phyloP scores from a whole-genome alignment of 2,797 vertebrate genomes.

The Miichthys miiuy region DNA sequence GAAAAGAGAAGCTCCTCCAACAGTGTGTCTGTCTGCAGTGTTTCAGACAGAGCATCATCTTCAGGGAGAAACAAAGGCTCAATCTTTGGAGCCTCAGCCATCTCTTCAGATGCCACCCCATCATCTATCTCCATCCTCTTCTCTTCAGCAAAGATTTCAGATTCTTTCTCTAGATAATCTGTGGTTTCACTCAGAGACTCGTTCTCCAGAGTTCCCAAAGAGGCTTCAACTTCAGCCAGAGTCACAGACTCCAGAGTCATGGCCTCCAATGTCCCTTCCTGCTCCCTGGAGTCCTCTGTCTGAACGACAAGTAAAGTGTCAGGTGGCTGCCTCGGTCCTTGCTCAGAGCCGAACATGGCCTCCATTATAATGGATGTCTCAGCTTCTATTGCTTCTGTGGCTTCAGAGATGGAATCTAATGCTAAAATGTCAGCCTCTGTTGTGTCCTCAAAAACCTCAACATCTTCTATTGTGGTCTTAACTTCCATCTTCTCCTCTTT shows the following conservation, averaged over 20 bases:
- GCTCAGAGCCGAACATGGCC: conserved; percentile 35
- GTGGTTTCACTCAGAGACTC: conserved; percentile 23
- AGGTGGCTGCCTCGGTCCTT: neutral
- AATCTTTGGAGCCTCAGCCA: neutral
- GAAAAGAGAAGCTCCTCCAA: conserved; percentile 45
- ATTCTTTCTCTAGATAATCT: conserved; percentile 34
- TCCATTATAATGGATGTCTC: conserved; percentile 15
- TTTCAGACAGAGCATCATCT: conserved; percentile 16
- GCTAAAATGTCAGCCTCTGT: conserved; percentile 16
- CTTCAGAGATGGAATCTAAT: conserved; percentile 29
- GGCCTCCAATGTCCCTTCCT: conserved; percentile 17
- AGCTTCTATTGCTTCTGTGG: conserved; percentile 25
- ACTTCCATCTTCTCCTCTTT: conserved; percentile 18
- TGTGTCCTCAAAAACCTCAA: neutral
- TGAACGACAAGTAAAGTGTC: neutral
- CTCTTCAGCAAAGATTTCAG: conserved; percentile 9
- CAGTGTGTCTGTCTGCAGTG: conserved; percentile 24
- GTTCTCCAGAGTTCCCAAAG: conserved; percentile 6
- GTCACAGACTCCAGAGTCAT: conserved; percentile 43
- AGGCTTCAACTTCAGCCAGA: conserved; percentile 35
- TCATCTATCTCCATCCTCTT: conserved; percentile 2
- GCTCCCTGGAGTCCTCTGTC: neutral
- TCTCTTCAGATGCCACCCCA: neutral
- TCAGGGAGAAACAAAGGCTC: conserved; percentile 28
- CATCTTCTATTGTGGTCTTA: neutral